Conservation (phyloP, 2,113 vertebrate species). For the Apteryx mantelli region DNA sequence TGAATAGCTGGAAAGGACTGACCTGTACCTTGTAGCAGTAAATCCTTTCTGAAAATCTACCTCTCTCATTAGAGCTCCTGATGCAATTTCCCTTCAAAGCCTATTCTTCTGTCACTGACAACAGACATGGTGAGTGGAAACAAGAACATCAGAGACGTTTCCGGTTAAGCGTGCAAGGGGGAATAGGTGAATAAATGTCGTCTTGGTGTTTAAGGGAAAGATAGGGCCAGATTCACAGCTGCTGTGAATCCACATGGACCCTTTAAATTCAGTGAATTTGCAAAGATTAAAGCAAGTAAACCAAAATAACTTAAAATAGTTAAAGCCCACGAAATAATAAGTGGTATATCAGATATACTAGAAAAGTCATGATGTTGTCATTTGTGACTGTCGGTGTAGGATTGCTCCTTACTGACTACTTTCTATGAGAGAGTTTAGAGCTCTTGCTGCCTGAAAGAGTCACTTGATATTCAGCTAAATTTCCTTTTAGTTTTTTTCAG, state of each 20-base stretch:
- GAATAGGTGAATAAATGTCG: background rate
- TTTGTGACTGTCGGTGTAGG: background rate
- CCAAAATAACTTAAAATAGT: background rate
- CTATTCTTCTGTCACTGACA: background rate
- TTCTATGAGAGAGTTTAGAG: background rate
- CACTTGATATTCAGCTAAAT: background rate
- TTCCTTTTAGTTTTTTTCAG: background rate
- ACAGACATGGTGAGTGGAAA: background rate
- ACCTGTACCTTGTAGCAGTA: background rate
- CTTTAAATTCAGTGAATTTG: background rate
- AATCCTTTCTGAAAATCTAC: background rate
- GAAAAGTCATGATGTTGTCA: background rate
- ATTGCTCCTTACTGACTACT: background rate
- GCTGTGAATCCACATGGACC: background rate
- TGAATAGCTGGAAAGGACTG: background rate
- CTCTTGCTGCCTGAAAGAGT: background rate
- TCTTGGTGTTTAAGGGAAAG: background rate
- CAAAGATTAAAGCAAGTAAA: background rate
- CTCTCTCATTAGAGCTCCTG: background rate
- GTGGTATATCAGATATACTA: background rate
- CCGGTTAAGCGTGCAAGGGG: background rate
- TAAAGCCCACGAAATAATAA: background rate
- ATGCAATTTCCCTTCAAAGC: background rate
- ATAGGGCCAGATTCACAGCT: background rate
- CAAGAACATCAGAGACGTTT: background rate